Evolutionary conservation across 2,113 vertebrate species (phyloP).

Genomic region (Picathartes gymnocephalus): DNA sequence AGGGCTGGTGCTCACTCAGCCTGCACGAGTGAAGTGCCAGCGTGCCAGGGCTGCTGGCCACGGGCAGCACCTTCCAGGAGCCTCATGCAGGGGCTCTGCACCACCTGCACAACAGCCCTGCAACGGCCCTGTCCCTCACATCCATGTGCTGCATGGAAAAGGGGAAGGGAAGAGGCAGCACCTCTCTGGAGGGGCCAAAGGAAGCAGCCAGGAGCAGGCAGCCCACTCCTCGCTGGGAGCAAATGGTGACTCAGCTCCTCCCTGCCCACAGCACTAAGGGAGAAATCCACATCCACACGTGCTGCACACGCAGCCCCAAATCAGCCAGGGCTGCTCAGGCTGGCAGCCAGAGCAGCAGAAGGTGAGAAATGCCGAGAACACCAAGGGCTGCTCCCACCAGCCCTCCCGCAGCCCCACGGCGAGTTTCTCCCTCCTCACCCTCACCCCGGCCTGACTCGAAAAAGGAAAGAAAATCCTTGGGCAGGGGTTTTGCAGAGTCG

Average conservation of each 20-base stretch:
- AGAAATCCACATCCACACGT: constrained; percentile 37
- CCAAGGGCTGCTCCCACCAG: not conserved
- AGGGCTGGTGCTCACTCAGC: not conserved
- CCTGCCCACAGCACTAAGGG: not conserved
- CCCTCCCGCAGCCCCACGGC: accelerated
- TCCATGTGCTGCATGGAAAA: not conserved
- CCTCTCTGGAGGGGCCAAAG: not conserved
- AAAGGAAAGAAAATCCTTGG: constrained; percentile 34
- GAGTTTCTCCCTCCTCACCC: not conserved
- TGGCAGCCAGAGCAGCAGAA: not conserved
- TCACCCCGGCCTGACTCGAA: not conserved
- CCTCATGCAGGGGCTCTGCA: not conserved
- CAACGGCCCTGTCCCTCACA: not conserved
- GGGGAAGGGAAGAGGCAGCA: not conserved
- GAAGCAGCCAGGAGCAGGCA: not conserved
- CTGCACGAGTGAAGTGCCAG: not conserved
- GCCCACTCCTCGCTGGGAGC: not conserved
- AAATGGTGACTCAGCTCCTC: constrained; percentile 19
- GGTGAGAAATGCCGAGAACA: not conserved
- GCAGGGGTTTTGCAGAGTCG: constrained; percentile 8
- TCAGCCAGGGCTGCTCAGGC: not conserved
- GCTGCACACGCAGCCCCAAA: constrained; percentile 2
- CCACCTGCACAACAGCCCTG: not conserved
- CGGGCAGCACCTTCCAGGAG: not conserved
- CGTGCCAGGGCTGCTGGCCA: not conserved